These are phyloP conservation scores for Microcebus murinus DNA, from an alignment of 2,113 vertebrate species.

Conservation along the genomic window DNA sequence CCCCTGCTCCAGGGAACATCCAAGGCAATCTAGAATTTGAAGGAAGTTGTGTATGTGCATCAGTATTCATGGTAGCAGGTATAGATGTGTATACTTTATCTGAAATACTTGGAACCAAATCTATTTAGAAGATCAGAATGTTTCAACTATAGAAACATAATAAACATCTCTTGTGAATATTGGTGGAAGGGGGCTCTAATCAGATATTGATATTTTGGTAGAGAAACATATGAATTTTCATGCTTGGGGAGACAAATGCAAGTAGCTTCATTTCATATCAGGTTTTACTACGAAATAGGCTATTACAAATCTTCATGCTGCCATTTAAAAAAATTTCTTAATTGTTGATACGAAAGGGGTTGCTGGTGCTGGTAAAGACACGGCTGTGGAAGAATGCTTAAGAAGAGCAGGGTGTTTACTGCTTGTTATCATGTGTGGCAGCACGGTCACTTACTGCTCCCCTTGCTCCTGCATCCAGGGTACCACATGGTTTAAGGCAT, in stretches of 20 bases:
- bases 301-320: not conserved
- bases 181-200: not conserved
- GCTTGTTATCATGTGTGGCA: accelerated
- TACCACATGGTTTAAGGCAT: accelerated
- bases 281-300: not conserved
- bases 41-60: not conserved
- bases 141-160: not conserved
- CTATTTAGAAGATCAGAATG: not conserved
- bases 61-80: not conserved
- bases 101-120: not conserved
- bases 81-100: accelerated
- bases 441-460: accelerated
- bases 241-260: not conserved
- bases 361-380: accelerated
- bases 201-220: not conserved
- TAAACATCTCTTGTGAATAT: not conserved
- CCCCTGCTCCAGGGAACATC: not conserved
- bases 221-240: no score
- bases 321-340: not conserved
- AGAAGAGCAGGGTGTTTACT: not conserved
- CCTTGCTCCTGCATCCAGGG: accelerated
- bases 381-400: accelerated
- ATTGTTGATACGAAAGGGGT: not conserved
- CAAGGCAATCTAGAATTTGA: not conserved
- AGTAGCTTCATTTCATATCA: not conserved